Percentiles rank a stretch among this genome's conserved stretches.
phyloP scores from a whole-genome alignment of 2,797 vertebrate species.

The Peromyscus eremicus region DNA sequence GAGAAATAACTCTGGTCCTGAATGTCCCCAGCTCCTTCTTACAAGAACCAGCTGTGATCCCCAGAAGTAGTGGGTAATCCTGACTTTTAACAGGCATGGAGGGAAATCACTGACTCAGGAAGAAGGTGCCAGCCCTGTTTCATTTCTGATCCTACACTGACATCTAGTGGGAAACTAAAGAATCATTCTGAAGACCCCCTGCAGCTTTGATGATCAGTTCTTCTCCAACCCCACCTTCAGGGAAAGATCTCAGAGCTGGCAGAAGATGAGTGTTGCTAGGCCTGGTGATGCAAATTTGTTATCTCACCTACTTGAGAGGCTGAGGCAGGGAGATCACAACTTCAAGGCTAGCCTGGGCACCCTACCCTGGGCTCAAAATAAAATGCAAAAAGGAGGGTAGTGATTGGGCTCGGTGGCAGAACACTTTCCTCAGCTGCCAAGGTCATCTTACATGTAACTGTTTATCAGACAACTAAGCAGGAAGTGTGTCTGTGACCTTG shows the following conservation, averaged over 20 bases:
- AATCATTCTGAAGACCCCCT: background rate
- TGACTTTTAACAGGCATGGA: background rate
- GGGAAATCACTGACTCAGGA: background rate
- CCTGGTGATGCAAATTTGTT: background rate
- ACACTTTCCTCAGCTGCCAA: background rate
- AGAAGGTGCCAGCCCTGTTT: accelerated
- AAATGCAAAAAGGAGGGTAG: background rate
- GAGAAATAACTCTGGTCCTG: background rate
- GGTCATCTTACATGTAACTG: background rate
- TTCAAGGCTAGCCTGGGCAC: background rate
- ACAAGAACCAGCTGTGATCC: background rate
- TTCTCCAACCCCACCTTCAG: background rate
- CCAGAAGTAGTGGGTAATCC: background rate
- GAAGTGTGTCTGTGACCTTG: background rate
- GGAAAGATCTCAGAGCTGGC: background rate
- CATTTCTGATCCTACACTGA: slow-evolving; percentile 63
- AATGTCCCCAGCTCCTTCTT: background rate
- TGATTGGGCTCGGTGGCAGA: background rate
- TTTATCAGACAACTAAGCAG: no score
- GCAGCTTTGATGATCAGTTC: background rate
- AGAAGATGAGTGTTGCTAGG: background rate
- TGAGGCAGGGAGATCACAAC: background rate
- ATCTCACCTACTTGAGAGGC: background rate
- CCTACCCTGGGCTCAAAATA: background rate
- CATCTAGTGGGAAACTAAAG: slow-evolving; percentile 75